Base-by-base conservation (phyloP, 2,888 invertebrate genomes). In the Harpalus rufipes region DNA sequence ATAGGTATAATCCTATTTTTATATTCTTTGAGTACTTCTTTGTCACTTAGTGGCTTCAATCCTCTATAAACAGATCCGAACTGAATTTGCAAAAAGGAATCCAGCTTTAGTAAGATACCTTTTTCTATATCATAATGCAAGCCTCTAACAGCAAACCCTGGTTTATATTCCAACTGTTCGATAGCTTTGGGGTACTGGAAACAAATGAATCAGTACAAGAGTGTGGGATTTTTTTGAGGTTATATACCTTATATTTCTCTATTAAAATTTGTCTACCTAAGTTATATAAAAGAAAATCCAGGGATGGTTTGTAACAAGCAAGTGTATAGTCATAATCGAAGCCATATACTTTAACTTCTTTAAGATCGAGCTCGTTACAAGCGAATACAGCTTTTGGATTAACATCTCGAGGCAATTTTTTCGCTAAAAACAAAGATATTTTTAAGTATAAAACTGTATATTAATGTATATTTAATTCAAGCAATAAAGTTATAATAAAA, bases 251-350 rank as follows among this genome's bases (percentile, higher is more conserved):
- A 89, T 95, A 96, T 89, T 96, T 96, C 89, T 96, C 94, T 86
- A 99, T 94, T 0, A 99, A 93, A 90, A 95, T 94, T 89, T 98
- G 96, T 87, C 96, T 94, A 0, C 98, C 98, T 86, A 98, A 93
- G 90, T 97, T 96, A 90, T 98, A 99, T 16, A 99, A 93, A 72
- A 99, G 93, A 89, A 95, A 95, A 90, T 98, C 97, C 90, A 99
- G 92, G 18, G 96, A 94, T 8, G 96, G 96, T 89, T 97, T 98
- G 90, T 99, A 99, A 88, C 97, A 97, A 0, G 99, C 99, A 88
- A 99, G 91, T 0, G 99, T 99, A 91, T 99, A 99, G 91, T 99
- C 99, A 92, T 99, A 99, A 92, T 99, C 99, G 92, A 99, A 99
- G 61, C 99, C 97, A 92, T 98, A 98, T 0, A 98, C 97, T 89